Conservation (phyloP, 2,113 vertebrate genomes). For the Syrrhaptes paradoxus region DNA sequence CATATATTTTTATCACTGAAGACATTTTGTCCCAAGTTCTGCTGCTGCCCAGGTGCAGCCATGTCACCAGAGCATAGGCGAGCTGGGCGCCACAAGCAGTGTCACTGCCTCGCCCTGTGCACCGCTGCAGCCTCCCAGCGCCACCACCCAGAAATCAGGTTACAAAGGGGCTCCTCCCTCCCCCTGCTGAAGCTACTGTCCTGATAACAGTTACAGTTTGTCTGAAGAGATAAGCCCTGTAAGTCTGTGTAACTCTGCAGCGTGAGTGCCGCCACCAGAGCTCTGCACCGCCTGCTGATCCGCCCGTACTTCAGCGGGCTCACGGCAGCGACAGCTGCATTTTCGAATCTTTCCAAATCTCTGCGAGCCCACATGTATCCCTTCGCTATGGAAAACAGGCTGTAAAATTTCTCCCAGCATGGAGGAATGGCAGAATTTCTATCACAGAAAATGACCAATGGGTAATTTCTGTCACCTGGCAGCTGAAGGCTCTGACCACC, state of each 20-base stretch:
- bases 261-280: neutral
- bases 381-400: neutral
- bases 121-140: neutral
- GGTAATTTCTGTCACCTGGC: neutral
- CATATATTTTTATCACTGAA: neutral
- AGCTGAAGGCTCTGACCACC: neutral
- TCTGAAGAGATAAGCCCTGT: neutral
- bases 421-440: too few species aligned
- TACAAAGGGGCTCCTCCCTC: neutral
- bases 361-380: accelerated
- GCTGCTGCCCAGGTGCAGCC: accelerated
- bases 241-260: neutral
- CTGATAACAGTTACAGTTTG: neutral
- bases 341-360: neutral
- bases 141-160: neutral
- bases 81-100: neutral
- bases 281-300: neutral
- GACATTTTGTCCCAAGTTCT: neutral
- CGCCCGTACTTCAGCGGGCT: neutral
- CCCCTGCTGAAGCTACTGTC: neutral
- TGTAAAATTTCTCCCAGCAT: neutral
- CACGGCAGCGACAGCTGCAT: neutral
- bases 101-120: neutral
- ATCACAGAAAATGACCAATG: too few species aligned
- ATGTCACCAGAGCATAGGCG: accelerated